A percentile compares a stretch with the other conserved stretches of the same genome.
Evolutionary conservation across 1,140 invertebrate species (phyloP).

Genomic region (Theocolax elegans): DNA sequence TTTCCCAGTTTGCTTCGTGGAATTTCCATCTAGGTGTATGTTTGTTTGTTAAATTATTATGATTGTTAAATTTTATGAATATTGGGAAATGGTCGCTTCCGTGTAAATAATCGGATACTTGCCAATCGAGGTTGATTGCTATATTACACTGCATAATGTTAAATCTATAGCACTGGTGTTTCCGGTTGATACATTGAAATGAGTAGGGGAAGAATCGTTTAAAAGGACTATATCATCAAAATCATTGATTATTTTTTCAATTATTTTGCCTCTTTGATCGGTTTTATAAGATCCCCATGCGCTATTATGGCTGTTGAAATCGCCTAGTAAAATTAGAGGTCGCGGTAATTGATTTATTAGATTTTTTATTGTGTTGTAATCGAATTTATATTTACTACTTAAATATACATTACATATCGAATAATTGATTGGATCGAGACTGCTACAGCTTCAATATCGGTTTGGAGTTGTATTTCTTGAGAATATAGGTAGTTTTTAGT

Average conservation of each 20-base stretch:
- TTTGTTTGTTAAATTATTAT: neutral
- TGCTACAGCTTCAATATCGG: conserved; percentile 46
- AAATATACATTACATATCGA: neutral
- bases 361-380: conserved; percentile 40
- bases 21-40: conserved; percentile 40
- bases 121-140: conserved; percentile 48
- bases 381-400: conserved; percentile 41
- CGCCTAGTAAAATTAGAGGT: conserved; percentile 26
- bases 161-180: conserved; percentile 47
- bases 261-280: conserved; percentile 48
- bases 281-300: conserved; percentile 50
- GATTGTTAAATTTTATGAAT: conserved; percentile 36
- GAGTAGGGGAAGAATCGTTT: conserved; percentile 47
- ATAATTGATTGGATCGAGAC: neutral
- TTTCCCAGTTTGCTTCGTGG: conserved; percentile 47
- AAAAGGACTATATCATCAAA: conserved; percentile 44
- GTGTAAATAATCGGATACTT: conserved; percentile 45
- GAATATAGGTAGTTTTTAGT: conserved; percentile 43
- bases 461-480: conserved; percentile 44
- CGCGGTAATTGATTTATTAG: conserved; percentile 49
- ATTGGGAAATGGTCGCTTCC: conserved; percentile 53
- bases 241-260: conserved; percentile 46
- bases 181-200: conserved; percentile 45
- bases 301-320: conserved; percentile 53
- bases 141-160: conserved; percentile 46